Conservation (phyloP, 2,888 invertebrate genomes). For the Perizoma flavofasciatum region DNA sequence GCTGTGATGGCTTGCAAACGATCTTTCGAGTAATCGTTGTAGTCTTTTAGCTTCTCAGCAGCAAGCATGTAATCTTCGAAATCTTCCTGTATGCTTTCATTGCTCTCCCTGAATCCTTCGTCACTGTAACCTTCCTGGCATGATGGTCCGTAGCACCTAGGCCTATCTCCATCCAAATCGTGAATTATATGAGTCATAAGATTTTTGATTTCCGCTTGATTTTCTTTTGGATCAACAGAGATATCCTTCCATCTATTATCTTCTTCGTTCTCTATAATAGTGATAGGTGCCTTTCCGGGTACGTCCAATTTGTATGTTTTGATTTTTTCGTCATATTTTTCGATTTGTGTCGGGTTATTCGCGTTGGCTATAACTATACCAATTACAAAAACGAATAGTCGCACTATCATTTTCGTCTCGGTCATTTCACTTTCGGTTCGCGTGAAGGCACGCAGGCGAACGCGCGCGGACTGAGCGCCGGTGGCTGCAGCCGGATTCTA, state of each 20-base stretch:
- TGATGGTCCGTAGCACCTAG: slow-evolving; percentile 76
- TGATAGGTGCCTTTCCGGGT: slow-evolving; percentile 83
- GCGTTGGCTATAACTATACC: slow-evolving; percentile 57
- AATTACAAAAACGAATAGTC: slow-evolving; percentile 59
- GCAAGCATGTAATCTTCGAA: slow-evolving; percentile 85
- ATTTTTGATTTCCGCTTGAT: slow-evolving; percentile 67
- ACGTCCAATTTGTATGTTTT: slow-evolving; percentile 82
- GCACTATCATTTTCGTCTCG: slow-evolving; percentile 74
- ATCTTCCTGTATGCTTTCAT: slow-evolving; percentile 77
- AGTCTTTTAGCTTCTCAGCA: slow-evolving; percentile 82
- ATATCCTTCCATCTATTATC: slow-evolving; percentile 53
- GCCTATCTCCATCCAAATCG: slow-evolving; percentile 61
- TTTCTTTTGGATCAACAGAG: slow-evolving; percentile 45
- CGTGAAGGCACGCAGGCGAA: slow-evolving; percentile 65
- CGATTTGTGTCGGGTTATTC: slow-evolving; percentile 61
- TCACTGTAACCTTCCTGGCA: slow-evolving; percentile 67
- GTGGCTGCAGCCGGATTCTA: slow-evolving; percentile 60
- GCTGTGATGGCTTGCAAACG: slow-evolving; percentile 73
- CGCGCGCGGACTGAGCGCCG: slow-evolving; percentile 75
- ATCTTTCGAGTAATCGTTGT: slow-evolving; percentile 65
- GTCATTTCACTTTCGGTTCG: slow-evolving; percentile 74
- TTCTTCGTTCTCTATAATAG: slow-evolving; percentile 80
- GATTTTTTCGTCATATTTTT: slow-evolving; percentile 67
- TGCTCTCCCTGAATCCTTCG: slow-evolving; percentile 55
- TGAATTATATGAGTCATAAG: slow-evolving; percentile 74